Base-by-base conservation (phyloP, 2,113 vertebrate species). In the Nerophis lumbriciformis region DNA sequence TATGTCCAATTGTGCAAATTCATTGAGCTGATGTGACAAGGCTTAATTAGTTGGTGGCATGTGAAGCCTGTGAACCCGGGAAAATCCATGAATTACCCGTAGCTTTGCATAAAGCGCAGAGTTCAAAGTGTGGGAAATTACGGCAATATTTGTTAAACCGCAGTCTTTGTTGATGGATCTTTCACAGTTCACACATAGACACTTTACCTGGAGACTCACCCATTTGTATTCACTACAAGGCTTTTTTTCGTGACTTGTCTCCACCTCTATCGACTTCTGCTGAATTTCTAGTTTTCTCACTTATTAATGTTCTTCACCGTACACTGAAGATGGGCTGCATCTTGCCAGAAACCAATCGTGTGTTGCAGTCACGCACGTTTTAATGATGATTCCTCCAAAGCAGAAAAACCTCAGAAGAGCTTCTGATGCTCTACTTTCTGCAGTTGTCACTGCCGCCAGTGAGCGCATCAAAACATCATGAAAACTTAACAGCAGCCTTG, bases 281-380 rank as follows among this genome's bases (percentile, higher is more conserved):
- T 50, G 60, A 69, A 55, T 21, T 69, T 38, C 16, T 54, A 1
- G 38, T 48, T 14, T 55, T 49, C 55, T 63, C 39, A 39, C 35
- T 21, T 49, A 1, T 57, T 61, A 66, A 56, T 61, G 47, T 61
- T 66, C 28, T 65, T 70, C 44, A 51, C 37, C 61, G 63, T 60
- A 53, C 13, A 8, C 39, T 52, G 28, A 56, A 60, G 39, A 35
- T 62, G 57, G n/a, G 15, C 50, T 56, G 16, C 48, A 21, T 72
- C 48, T 66, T 36, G 16, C 13, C 6, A 58, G 48, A 63, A 72
- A 60, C 47, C 51, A 49, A 42, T 52, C 53, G 47, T 53, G 42
- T 51, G 51, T 59, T 62, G 51, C 53, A 50, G 63, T 36, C 13
- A 45, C 44, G 61, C 35, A 56, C 50, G 53, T 67, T 70, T 73